Base-by-base conservation (phyloP, 2,797 vertebrate species). In the Alfaro cultratus region DNA sequence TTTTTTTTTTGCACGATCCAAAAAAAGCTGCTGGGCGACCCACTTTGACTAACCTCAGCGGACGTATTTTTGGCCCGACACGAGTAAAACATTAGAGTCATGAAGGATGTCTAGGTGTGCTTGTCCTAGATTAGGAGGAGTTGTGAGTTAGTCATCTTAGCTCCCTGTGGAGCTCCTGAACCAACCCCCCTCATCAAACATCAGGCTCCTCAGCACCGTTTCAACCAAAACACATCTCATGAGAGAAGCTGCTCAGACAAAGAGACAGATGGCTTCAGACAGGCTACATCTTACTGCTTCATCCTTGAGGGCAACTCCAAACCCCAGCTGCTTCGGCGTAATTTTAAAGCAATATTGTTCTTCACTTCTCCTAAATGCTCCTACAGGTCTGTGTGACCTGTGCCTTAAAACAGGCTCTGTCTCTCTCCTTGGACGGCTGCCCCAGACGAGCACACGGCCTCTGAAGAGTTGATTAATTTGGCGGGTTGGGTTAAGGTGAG, bases 61-160 rank as follows among this genome's bases (percentile, higher is more conserved):
- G 94, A 95, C 94, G 78, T 91, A 92, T 96, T 96, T 95, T 94
- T 95, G 95, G 94, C 94, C 93, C 93, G 93, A 96, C 94, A 91
- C 91, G 87, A 93, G 94, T 94, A 95, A 96, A 95, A 95, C 94
- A 93, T 91, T 93, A 92, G 94, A 94, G 93, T 95, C 93, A 95
- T 95, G 95, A 95, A 94, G 93, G 95, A 95, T 95, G 93, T 94
- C 93, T 94, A 95, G 94, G 95, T 95, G 95, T 92, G 94, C 89
- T 93, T 95, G 95, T 94, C 95, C 95, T 95, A 95, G 95, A 96
- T 96, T 95, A 94, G 94, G 92, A 84, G 90, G 86, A 94, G 90
- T 92, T 90, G 94, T 91, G 90, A 95, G 92, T 94, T 95, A 93
- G 94, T 95, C 93, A 93, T 94, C 91, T 87, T 82, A 74, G 80